Evolutionary conservation across 2,797 vertebrate genomes (phyloP), one percentile per base, ranked within the genome.

Genomic region (Acrossocheilus wenchowensis): DNA sequence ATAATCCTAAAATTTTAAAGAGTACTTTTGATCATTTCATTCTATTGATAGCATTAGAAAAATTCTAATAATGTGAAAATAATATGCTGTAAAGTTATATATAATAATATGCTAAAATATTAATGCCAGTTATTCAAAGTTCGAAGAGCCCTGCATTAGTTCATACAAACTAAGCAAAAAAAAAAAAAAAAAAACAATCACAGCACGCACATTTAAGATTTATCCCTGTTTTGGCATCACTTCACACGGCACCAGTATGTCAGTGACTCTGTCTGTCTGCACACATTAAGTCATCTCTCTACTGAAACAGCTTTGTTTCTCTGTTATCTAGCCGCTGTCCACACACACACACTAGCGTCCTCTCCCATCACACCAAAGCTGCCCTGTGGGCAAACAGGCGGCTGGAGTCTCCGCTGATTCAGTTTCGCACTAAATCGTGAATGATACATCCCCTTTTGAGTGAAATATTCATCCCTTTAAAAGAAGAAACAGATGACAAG

Each of bases 371-470:
- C 66, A 39, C 48, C 52, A 85, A 36, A 64, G 11, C 39, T 75
- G 68, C 64, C 74, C 82, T 64, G 66, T 19, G 12, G 26, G 77
- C 45, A 88, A 86, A 69, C 17, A 90, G 81, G 85, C 78, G 36
- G 54, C 2, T 41, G 0, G 21, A 30, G 73, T 88, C 83, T 82
- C 88, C 74, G 78, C 81, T 89, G 71, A 54, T 81, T 81, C 34
- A 89, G 39, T 86, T 62, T 45, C 26, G 52, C 60, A 15, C 9
- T 66, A 64, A 84, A 84, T 68, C 23, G 7, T 75, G 57, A 84
- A 34, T 50, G 50, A 54, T 69, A 66, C 60, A 77, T 77, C 60
- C 64, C 54, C 39, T 78, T 83, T 73, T 80, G 36, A 87, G 57
- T 83, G 52, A 79, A 77, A 64, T 71, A 75, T 81, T 82, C 72